Conservation (phyloP, 2,888 invertebrate species). For the Papilio elwesi region DNA sequence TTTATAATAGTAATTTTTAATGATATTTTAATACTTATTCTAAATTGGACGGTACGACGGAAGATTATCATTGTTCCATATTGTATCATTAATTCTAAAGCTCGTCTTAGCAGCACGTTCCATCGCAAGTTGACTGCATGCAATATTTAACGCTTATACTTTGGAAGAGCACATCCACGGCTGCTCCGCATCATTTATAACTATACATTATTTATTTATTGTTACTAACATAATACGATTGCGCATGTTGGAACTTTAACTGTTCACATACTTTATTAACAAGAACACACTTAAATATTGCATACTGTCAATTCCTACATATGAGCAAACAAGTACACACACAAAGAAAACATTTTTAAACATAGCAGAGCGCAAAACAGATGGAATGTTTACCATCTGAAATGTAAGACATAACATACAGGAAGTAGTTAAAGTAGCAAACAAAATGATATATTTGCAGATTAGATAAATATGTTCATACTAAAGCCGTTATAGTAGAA, state of each 20-base stretch:
- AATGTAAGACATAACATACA: slow-evolving; percentile 30
- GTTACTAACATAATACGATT: slow-evolving; percentile 64
- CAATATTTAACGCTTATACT: slow-evolving; percentile 82
- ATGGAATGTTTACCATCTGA: neutral
- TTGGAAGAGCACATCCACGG: slow-evolving; percentile 68
- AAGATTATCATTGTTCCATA: slow-evolving; percentile 66
- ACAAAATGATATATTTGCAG: slow-evolving; percentile 4
- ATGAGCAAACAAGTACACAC: slow-evolving; percentile 41
- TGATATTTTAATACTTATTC: slow-evolving; percentile 19
- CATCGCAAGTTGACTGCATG: slow-evolving; percentile 83
- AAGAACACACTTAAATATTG: slow-evolving; percentile 79
- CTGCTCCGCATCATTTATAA: slow-evolving; percentile 67
- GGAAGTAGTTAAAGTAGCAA: slow-evolving; percentile 27
- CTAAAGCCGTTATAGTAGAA: slow-evolving; percentile 14
- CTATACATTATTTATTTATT: slow-evolving; percentile 65
- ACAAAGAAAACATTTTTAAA: slow-evolving; percentile 33
- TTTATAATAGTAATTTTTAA: slow-evolving; percentile 12
- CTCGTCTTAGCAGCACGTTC: slow-evolving; percentile 79
- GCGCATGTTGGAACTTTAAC: slow-evolving; percentile 66
- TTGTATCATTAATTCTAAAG: slow-evolving; percentile 71
- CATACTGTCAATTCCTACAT: slow-evolving; percentile 72
- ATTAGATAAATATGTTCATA: neutral
- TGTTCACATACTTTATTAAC: slow-evolving; percentile 58
- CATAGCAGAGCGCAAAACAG: slow-evolving; percentile 4
- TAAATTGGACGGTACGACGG: slow-evolving; percentile 45